Evolutionary conservation across 2,888 invertebrate species (phyloP), one percentile per base, ranked within the genome.

Genomic region (Chirona hameri): DNA sequence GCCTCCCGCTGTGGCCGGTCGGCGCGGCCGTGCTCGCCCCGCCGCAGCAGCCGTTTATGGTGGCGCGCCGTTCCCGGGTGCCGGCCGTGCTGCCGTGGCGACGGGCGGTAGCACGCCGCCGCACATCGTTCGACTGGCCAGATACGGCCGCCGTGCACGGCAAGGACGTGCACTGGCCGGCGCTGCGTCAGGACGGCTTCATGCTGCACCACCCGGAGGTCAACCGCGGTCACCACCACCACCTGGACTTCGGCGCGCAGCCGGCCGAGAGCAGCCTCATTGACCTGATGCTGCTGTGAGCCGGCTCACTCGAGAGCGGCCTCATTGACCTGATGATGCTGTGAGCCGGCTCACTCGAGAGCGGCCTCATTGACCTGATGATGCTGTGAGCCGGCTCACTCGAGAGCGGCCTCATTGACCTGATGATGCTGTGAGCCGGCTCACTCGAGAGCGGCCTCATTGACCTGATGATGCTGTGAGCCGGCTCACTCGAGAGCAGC

Each of bases 141-240:
- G 1, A 15, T 2, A 1, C 65, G 14, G 65, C 27, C 10, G 27
- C 27, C 27, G 65, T 27, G 65, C 65, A 69, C 65, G 65, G 65
- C 27, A 69, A 69, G 65, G 27, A 69, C 27, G 65, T 69, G 65
- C 65, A 69, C 65, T 69, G 65, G 65, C 65, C 65, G 65, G 65
- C 27, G 9, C 10, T 27, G 14, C 27, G 27, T 27, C 65, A 24
- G 9, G 65, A 69, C 65, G 65, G 65, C 65, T 69, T 69, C 65
- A 69, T 69, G 65, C 65, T 69, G 65, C 65, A 69, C 27, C 65
- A 69, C 27, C 1, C 21, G 9, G 65, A 69, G 65, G 65, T 69
- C 24, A 69, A 69, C 65, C 65, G 65, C 1, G 65, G 65, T 24
- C 65, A 69, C 65, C 65, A 69, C 65, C 65, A 69, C 65, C 65